Percentiles rank a stretch among this genome's conserved stretches.
phyloP scores from a whole-genome alignment of 2,113 vertebrate genomes.

The Pachyramphus minor region DNA sequence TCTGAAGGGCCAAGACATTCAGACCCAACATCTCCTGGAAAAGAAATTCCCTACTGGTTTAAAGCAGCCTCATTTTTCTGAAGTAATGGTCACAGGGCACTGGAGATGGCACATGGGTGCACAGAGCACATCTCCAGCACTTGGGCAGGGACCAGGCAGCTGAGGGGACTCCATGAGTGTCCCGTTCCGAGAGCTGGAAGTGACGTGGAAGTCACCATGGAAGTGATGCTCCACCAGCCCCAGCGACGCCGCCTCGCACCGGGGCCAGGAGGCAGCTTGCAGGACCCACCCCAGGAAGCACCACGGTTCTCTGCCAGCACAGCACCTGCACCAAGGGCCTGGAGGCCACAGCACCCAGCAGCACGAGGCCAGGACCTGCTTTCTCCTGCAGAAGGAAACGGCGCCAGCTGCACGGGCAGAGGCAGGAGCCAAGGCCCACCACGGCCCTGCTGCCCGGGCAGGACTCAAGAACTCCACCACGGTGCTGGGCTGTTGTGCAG shows the following conservation, averaged over 20 bases:
- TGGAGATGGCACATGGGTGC: background rate
- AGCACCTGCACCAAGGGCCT: accelerated
- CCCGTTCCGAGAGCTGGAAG: background rate
- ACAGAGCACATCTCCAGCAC: background rate
- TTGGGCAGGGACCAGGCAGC: background rate
- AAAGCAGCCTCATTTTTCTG: background rate
- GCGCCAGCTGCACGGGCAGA: background rate
- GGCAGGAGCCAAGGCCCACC: background rate
- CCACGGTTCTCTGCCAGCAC: background rate
- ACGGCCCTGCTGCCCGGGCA: accelerated
- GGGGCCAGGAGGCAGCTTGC: background rate
- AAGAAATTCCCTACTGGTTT: background rate
- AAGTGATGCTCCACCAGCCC: accelerated
- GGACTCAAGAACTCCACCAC: accelerated
- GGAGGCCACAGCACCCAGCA: background rate
- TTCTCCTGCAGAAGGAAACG: background rate
- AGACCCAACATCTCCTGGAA: background rate
- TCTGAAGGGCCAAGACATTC: background rate
- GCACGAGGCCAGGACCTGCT: background rate
- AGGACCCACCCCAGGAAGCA: background rate
- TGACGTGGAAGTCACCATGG: background rate
- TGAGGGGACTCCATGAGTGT: background rate
- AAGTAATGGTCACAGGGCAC: accelerated
- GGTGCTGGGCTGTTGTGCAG: background rate
- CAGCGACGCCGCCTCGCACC: accelerated